Evolutionary conservation across 2,797 vertebrate species (phyloP), one percentile per base, ranked within the genome.

Genomic region (Chelidonichthys spinosus): DNA sequence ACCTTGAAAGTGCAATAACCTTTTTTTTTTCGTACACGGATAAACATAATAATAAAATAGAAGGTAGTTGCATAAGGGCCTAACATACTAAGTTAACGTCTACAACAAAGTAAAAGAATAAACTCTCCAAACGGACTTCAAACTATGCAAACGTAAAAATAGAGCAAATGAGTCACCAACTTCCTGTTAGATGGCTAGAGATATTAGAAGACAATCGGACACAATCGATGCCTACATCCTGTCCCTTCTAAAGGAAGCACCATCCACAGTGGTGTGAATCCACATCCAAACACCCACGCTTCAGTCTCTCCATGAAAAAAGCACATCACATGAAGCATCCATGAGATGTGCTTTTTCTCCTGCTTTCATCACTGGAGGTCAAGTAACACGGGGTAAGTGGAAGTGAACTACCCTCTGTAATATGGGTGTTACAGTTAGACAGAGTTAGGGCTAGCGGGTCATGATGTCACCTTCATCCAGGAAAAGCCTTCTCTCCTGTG

Each of bases 361-460:
- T 53, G 43, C 59, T 60, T 74, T 74, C 52, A 77, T 69, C 37
- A 49, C 15, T 14, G 32, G 25, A 83, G 42, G 43, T 66, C 15
- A 72, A 69, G 60, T 84, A 68, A 74, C 66, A 67, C 56, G 36
- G 47, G 83, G 36, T 77, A 3, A 73, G 60, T 55, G 68, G 70
- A 85, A 44, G 61, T 66, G 63, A 72, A 47, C 76, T 69, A 69
- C 63, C 39, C 43, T 55, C 35, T 74, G 78, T 83, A 76, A 40
- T 66, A 44, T 56, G 53, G 81, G 60, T 76, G 71, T 81, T 74
- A 76, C 40, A 68, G 87, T 85, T 25, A 25, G 86, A 77, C 81
- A 76, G 59, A 83, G 76, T 85, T 65, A 25, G 73, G 35, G 59
- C 15, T 64, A 6, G 18, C 32, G 11, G 36, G 8, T 66, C 55